Base-by-base conservation (phyloP, 1,140 invertebrate genomes). In the Hyposmocoma kahamanoa region DNA sequence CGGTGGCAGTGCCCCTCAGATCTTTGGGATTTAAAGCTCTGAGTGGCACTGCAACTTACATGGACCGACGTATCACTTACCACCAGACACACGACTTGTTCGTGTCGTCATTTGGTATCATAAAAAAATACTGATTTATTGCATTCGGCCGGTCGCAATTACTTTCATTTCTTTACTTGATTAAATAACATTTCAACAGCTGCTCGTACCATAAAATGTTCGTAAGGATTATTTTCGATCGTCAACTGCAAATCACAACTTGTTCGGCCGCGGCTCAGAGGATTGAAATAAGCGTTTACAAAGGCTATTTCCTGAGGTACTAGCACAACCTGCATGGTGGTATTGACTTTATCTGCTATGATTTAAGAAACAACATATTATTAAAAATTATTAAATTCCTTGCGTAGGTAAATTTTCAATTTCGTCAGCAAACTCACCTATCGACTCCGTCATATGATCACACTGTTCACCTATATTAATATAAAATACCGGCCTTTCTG, bases 211-310 rank as follows among this genome's bases (percentile, higher is more conserved):
- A 66, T 67, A 57, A 66, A 84, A 52, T 61, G 66, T 57, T 84
- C 81, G 22, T 74, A 84, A 19, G 79, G 79, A 58, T 85, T 85
- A 26, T 80, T 65, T 41, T 56, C 50, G 45, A 85, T 80, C 1
- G 67, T 67, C 13, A 85, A 51, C 50, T 67, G 70, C 2, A 85
- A 58, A 28, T 85, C 77, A 38, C 77, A 78, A 32, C 50, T 64
- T 4, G 57, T 63, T 60, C 54, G 64, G 2, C 82, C 82, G 63
- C 59, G 80, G 20, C 53, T 64, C 11, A 73, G 53, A 4, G 81
- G 81, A 46, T 70, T 81, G 41, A 66, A 84, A 57, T 76, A 54
- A 30, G 74, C 56, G 36, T 57, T 56, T 15, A 83, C 24, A 9
- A 56, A 67, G 17, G 57, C 64, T 17, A 59, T 57, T 62, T 78